phyloP scores from a whole-genome alignment of 2,888 invertebrate species.

The Eilema caniola region DNA sequence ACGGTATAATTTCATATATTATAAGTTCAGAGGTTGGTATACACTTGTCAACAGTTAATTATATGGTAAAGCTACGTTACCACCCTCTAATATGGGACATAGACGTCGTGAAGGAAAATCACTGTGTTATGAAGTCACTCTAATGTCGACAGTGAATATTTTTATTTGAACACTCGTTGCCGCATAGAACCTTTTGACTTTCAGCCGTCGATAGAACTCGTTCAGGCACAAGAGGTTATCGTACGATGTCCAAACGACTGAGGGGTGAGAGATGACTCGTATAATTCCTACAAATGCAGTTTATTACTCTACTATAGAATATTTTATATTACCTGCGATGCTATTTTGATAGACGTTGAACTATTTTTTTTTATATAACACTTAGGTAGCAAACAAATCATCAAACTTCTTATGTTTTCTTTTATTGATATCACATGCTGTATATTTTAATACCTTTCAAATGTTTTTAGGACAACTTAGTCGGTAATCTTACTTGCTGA shows the following conservation, averaged over 20 bases:
- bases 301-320: not conserved
- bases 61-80: not conserved
- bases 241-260: not conserved
- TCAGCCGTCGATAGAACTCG: not conserved
- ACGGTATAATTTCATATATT: not conserved
- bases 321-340: not conserved
- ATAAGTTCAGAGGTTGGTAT: not conserved
- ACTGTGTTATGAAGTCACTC: not conserved
- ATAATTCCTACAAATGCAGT: not conserved
- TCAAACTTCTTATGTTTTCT: too few species aligned
- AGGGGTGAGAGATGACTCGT: not conserved
- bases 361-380: too few species aligned
- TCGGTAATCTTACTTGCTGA: too few species aligned
- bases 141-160: not conserved
- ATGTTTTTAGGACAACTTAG: too few species aligned
- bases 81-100: not conserved
- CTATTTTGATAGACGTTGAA: too few species aligned
- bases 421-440: too few species aligned
- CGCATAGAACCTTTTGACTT: not conserved
- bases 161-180: not conserved
- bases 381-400: too few species aligned
- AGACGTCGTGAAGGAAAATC: not conserved
- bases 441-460: too few species aligned
- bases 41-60: slow-evolving; percentile 7
- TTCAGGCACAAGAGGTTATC: not conserved